A percentile compares a stretch with the other conserved stretches of the same genome.
Evolutionary conservation across 2,113 vertebrate genomes (phyloP).

Genomic region (Microcebus lehilahytsara): DNA sequence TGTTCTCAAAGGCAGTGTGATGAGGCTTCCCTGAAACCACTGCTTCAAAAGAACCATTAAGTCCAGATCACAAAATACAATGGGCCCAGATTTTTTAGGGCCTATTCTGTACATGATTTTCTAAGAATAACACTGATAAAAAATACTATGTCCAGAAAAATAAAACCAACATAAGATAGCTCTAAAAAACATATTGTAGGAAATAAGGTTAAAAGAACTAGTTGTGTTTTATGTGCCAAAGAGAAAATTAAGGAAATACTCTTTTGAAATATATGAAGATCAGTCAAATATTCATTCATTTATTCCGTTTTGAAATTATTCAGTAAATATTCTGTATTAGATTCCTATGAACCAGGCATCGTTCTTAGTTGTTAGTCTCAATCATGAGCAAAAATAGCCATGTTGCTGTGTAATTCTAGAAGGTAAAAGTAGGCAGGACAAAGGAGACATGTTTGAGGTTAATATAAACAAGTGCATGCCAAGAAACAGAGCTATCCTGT

Average conservation of each 20-base stretch:
- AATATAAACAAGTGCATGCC: not conserved
- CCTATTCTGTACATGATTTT: not conserved
- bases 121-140: not conserved
- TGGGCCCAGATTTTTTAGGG: not conserved
- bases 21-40: too few species aligned
- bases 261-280: not conserved
- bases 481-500: not conserved
- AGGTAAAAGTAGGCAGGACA: not conserved
- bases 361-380: not conserved
- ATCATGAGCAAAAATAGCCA: not conserved
- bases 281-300: not conserved
- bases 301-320: not conserved
- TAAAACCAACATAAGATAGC: not conserved
- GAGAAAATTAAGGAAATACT: not conserved
- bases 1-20: not conserved
- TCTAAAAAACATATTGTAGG: not conserved
- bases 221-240: not conserved
- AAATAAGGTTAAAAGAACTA: not conserved
- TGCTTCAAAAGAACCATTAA: not conserved
- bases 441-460: not conserved
- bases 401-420: not conserved
- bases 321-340: not conserved
- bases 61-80: not conserved
- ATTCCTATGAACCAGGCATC: not conserved
- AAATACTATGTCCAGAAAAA: not conserved